Evolutionary conservation across 2,113 vertebrate species (phyloP).

Genomic region (Dasyprocta punctata): DNA sequence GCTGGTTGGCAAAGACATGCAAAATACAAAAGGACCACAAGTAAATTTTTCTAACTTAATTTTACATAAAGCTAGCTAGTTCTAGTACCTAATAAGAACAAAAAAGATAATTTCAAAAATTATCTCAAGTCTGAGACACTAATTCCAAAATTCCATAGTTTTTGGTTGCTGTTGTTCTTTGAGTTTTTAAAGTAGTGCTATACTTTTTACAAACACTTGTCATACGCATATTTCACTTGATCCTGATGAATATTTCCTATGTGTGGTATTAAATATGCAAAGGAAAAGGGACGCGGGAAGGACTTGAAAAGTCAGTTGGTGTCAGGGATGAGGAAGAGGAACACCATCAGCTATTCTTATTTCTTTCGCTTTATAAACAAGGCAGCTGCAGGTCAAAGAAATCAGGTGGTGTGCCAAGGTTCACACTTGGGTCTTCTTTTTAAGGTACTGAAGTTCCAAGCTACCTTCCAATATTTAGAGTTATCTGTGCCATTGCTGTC

Average conservation of each 20-base stretch:
- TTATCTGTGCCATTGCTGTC: slow-evolving; percentile 49
- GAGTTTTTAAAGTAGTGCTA: not conserved
- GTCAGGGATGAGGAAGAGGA: too few relatives aligned
- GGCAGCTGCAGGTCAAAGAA: slow-evolving; percentile 3
- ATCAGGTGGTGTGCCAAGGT: not conserved
- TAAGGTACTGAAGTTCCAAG: not conserved
- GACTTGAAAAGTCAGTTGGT: too few relatives aligned
- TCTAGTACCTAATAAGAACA: not conserved
- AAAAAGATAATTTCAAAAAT: slow-evolving; percentile 10
- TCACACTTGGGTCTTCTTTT: not conserved
- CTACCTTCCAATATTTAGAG: slow-evolving; percentile 20
- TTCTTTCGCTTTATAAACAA: not conserved
- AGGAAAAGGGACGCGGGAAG: too few relatives aligned
- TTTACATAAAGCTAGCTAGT: not conserved
- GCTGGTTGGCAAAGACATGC: not conserved
- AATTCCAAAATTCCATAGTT: not conserved
- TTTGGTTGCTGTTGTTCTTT: not conserved
- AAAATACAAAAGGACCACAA: not conserved
- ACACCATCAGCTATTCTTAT: not conserved
- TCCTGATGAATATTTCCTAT: not conserved
- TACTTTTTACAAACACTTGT: slow-evolving; percentile 12
- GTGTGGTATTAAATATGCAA: too few relatives aligned
- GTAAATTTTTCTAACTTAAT: slow-evolving; percentile 9
- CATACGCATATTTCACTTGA: not conserved
- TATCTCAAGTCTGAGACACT: not conserved